Evolutionary conservation across 2,113 vertebrate genomes (phyloP).

Genomic region (Riparia riparia): DNA sequence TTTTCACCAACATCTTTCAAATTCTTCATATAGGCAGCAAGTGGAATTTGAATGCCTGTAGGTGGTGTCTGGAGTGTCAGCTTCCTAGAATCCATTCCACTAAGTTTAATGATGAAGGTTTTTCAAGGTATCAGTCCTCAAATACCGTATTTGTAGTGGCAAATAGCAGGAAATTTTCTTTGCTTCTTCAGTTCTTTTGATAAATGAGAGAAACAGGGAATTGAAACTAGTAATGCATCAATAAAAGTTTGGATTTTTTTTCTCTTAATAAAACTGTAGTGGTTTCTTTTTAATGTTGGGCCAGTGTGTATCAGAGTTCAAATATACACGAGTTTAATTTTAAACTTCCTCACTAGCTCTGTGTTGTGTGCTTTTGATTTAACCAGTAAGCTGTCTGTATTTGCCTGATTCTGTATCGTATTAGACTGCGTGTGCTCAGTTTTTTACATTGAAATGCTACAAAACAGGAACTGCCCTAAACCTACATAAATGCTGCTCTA

Average conservation of each 20-base stretch:
- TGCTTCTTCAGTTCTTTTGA: neutral
- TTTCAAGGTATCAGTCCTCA: neutral
- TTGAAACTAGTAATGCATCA: neutral
- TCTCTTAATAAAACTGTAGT: neutral
- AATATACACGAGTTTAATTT: neutral
- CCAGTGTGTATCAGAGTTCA: neutral
- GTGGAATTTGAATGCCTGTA: neutral
- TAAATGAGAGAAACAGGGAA: neutral
- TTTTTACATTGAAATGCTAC: neutral
- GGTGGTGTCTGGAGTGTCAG: neutral
- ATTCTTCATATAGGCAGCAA: neutral
- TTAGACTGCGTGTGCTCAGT: neutral
- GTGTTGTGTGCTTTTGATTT: neutral
- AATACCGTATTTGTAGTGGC: neutral
- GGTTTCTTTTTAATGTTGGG: neutral
- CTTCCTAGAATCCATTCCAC: neutral
- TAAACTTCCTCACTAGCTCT: neutral
- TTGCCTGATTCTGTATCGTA: neutral
- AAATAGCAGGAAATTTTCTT: neutral
- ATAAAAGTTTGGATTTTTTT: neutral
- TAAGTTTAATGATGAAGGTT: neutral
- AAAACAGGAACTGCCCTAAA: neutral
- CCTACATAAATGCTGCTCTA: neutral
- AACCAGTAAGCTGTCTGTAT: neutral
- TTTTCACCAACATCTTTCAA: neutral